These are phyloP conservation scores for Oncorhynchus kisutch DNA, from an alignment of 2,113 vertebrate genomes.

Conservation along the genomic window DNA sequence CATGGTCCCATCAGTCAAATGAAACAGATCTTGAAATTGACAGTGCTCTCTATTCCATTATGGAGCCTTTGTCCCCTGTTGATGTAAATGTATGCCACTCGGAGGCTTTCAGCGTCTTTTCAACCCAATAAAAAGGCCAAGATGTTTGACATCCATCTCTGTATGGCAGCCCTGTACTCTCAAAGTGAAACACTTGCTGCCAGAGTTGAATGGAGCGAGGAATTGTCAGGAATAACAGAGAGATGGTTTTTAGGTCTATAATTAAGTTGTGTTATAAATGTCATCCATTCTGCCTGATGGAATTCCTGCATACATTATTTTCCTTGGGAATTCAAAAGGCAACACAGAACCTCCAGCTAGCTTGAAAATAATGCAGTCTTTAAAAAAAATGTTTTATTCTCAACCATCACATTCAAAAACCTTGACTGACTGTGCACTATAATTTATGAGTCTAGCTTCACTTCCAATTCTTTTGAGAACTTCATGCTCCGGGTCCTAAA, in stretches of 20 bases:
- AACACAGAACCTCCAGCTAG: slow-evolving; percentile 50
- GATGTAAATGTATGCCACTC: slow-evolving; percentile 72
- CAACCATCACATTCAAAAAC: slow-evolving; percentile 63
- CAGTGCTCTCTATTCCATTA: slow-evolving; percentile 66
- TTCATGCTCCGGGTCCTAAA: slow-evolving; percentile 33
- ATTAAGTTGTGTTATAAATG: slow-evolving; percentile 80
- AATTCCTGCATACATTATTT: slow-evolving; percentile 76
- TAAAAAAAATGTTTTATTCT: slow-evolving; percentile 13
- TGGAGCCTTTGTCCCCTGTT: slow-evolving; percentile 69
- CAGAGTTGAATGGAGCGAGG: slow-evolving; percentile 64
- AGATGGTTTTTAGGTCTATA: slow-evolving; percentile 78
- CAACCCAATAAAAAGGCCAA: slow-evolving; percentile 71
- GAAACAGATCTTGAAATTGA: slow-evolving; percentile 73
- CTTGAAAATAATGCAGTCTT: slow-evolving; percentile 69
- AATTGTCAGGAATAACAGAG: slow-evolving; percentile 74
- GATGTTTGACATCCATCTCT: slow-evolving; percentile 74
- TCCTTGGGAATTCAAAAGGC: slow-evolving; percentile 73
- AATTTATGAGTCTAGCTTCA: slow-evolving; percentile 63
- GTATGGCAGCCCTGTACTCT: slow-evolving; percentile 62
- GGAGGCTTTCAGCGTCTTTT: slow-evolving; percentile 54
- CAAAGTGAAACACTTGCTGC: slow-evolving; percentile 68
- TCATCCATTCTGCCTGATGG: slow-evolving; percentile 70
- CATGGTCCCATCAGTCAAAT: slow-evolving; percentile 66
- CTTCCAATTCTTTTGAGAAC: slow-evolving; percentile 62
- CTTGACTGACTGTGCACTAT: slow-evolving; percentile 56